Conservation (phyloP, 2,113 vertebrate genomes). For the Neotoma lepida region DNA sequence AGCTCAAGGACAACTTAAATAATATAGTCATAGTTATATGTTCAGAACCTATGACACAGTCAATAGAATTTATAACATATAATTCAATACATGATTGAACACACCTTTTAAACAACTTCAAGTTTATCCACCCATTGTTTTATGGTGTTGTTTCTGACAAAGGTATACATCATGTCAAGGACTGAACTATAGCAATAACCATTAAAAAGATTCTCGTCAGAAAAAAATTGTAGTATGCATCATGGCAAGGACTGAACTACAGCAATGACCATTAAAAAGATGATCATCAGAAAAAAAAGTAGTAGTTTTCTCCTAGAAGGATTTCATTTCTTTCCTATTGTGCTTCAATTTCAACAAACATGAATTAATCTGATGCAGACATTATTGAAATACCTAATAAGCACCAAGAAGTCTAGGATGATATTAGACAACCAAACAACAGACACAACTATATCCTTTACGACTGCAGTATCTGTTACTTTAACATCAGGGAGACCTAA, state of each 20-base stretch:
- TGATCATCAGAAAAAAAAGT: neutral
- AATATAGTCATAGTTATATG: neutral
- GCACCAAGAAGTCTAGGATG: neutral
- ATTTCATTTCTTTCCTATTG: neutral
- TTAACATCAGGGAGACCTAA: neutral
- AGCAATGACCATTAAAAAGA: conserved; percentile 23
- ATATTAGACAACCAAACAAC: neutral
- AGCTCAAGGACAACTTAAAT: neutral
- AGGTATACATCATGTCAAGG: neutral
- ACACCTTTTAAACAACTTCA: conserved; percentile 1
- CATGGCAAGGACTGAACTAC: conserved; percentile 9
- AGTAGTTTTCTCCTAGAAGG: neutral
- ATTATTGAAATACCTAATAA: neutral
- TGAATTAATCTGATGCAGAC: neutral
- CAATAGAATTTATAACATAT: conserved; percentile 6
- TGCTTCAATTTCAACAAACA: neutral
- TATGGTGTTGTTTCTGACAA: neutral
- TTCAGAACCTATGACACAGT: conserved; percentile 21
- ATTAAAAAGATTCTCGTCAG: conserved; percentile 48
- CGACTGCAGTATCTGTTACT: neutral
- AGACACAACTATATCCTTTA: neutral
- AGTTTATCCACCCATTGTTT: conserved; percentile 36
- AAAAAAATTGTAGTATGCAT: neutral
- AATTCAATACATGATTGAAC: conserved; percentile 40
- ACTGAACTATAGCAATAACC: conserved; percentile 8